Percentiles rank a stretch among this genome's conserved stretches.
phyloP scores from a whole-genome alignment of 1,140 invertebrate species.

The Triops longicaudatus region DNA sequence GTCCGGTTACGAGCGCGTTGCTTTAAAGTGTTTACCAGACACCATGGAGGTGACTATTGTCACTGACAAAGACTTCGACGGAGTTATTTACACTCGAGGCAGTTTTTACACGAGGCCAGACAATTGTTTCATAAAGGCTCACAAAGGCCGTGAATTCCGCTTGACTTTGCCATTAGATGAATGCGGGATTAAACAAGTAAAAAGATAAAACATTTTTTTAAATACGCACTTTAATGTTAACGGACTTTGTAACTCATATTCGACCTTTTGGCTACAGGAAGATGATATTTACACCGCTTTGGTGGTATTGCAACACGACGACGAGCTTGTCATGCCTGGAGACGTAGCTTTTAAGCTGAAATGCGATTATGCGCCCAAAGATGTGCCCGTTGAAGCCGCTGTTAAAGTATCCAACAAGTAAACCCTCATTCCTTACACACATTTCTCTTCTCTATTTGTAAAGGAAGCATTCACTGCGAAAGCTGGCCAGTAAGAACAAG shows the following conservation, averaged over 20 bases:
- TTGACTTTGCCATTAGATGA: conserved; percentile 48
- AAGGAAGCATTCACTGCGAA: no score
- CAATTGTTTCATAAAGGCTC: conserved; percentile 48
- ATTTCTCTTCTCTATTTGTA: no score
- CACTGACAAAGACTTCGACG: conserved; percentile 49
- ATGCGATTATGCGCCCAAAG: conserved; percentile 48
- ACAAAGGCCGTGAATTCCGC: conserved; percentile 41
- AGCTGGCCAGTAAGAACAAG: no score
- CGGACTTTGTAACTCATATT: no score
- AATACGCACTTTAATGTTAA: no score
- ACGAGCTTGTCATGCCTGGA: conserved; percentile 52
- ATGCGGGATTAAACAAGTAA: conserved; percentile 46
- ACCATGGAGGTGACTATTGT: conserved; percentile 38
- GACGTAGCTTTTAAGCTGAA: conserved; percentile 53
- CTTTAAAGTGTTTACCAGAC: conserved; percentile 32
- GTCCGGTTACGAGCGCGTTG: conserved; percentile 30
- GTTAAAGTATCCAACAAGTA: conserved; percentile 22
- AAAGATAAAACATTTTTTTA: no score
- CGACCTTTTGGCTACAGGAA: no score
- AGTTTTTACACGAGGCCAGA: conserved; percentile 46
- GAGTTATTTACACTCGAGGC: conserved; percentile 51
- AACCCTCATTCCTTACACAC: not conserved
- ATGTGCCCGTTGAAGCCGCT: conserved; percentile 44
- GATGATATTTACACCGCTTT: conserved; percentile 48
- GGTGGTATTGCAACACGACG: conserved; percentile 52